These are phyloP conservation scores for Phrynocephalus forsythii DNA, from an alignment of 2,797 vertebrate genomes.

Conservation along the genomic window DNA sequence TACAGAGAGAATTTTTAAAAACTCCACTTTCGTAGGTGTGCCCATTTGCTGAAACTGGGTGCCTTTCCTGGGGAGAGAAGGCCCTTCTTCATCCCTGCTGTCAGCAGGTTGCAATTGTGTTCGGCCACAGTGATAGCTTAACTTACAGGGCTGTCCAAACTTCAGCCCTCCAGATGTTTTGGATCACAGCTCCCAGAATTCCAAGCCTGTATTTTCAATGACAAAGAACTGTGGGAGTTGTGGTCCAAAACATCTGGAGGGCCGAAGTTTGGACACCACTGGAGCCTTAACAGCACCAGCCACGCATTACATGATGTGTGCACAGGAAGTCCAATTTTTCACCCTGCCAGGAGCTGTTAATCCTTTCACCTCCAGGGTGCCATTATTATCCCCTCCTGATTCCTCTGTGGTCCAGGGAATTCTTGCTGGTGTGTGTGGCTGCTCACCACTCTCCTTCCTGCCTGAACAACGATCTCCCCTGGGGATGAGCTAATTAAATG, in stretches of 20 bases:
- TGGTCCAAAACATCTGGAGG: too few species aligned
- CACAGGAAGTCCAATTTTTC: neutral
- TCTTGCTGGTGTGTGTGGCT: neutral
- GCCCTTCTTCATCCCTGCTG: neutral
- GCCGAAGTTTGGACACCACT: too few species aligned
- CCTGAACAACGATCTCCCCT: neutral
- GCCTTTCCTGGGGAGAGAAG: neutral
- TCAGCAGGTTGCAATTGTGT: neutral
- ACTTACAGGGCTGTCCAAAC: too few species aligned
- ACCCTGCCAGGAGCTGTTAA: neutral
- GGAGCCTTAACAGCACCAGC: neutral
- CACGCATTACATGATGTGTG: neutral
- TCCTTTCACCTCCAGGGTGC: neutral
- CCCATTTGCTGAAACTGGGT: neutral
- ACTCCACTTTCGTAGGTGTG: too few species aligned
- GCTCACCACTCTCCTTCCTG: conserved; percentile 13
- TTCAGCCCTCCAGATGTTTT: too few species aligned
- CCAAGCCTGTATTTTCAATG: too few species aligned
- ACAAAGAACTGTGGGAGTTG: too few species aligned
- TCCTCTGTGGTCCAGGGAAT: neutral
- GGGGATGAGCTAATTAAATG: neutral
- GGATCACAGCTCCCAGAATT: too few species aligned
- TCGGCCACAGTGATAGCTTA: neutral
- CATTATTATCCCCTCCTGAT: neutral
- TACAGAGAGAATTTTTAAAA: too few species aligned